A percentile compares a stretch with the other conserved stretches of the same genome.
Conservation (phyloP, 2,797 vertebrate genomes). For the Coregonus suidteri region DNA sequence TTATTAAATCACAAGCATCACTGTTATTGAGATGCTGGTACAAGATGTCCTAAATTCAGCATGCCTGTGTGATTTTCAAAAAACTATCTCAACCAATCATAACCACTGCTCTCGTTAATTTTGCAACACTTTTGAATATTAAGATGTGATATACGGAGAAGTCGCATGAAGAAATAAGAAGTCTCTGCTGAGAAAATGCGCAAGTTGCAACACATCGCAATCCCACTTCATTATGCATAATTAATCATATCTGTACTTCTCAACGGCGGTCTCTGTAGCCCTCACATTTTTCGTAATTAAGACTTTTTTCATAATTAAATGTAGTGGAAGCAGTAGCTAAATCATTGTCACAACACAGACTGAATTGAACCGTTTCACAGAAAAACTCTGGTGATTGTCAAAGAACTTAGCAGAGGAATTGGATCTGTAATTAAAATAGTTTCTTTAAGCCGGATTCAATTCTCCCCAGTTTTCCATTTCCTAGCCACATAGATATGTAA, state of each 20-base stretch:
- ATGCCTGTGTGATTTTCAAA: not conserved
- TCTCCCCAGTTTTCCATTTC: conserved; percentile 7
- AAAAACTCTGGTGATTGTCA: not conserved
- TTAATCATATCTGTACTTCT: conserved; percentile 32
- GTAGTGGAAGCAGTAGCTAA: conserved; percentile 15
- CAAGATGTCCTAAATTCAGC: not conserved
- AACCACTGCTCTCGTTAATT: conserved; percentile 35
- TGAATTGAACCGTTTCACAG: conserved; percentile 2
- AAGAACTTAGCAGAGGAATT: conserved; percentile 8
- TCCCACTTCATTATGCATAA: conserved; percentile 40
- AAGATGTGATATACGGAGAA: conserved; percentile 34
- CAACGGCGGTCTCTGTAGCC: conserved; percentile 6
- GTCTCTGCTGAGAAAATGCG: not conserved
- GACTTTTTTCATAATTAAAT: conserved; percentile 49
- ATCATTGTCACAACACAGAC: conserved; percentile 28
- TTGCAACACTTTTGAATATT: conserved; percentile 38
- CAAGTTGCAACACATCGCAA: conserved; percentile 23
- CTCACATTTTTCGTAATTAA: conserved; percentile 31
- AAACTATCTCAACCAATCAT: conserved; percentile 21
- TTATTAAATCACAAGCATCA: not conserved
- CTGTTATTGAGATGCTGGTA: not conserved
- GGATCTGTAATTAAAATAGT: conserved; percentile 16
- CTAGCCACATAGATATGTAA: conserved; percentile 9
- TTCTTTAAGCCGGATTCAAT: conserved; percentile 9
- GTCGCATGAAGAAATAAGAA: not conserved